Evolutionary conservation across 2,113 vertebrate genomes (phyloP), one percentile per base, ranked within the genome.

Genomic region (Meriones unguiculatus): DNA sequence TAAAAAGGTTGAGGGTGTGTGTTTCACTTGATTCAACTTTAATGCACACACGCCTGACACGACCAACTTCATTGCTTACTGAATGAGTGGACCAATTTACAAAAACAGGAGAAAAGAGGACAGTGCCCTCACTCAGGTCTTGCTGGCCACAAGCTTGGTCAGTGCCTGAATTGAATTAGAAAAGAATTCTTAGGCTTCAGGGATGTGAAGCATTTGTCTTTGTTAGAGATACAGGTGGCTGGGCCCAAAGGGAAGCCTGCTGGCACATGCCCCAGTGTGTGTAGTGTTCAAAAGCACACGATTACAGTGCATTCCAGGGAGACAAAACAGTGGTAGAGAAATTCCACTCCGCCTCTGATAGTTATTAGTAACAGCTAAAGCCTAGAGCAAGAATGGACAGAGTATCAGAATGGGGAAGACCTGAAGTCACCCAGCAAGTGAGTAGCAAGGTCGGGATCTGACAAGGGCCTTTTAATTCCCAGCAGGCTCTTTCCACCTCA

Each of bases 201-300:
- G 87, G 89, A 12, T 18, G 59, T 15, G 38, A 41, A 89, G 54
- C 64, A n/a, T 84, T 73, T 86, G 75, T 90, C 65, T 86, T 90
- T 76, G 62, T 81, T 70, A n/a, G 46, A 50, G 92, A 25, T n/a
- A 0, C 24, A 46, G 82, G 86, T 30, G 76, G 18, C 78, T 30
- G 35, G 62, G 73, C 54, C 17, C 17, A 15, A 35, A 13, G 69
- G 32, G 64, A 50, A 87, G 62, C 77, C 81, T 92, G 88, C 87
- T 90, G 2, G 9, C 54, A 30, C 90, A 59, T 0, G 62, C 76
- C 32, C 6, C 0, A 0, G 91, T 11, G 25, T 24, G 38, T 3
- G 13, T 5, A 0, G 4, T 2, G 41, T 72, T 52, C 59, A 14
- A 2, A 46, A 2, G 50, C 18, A 18, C 28, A 1, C 0, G 11